A percentile compares a stretch with the other conserved stretches of the same genome.
phyloP scores from a whole-genome alignment of 1,140 invertebrate species.

The Heliconius hermathena region DNA sequence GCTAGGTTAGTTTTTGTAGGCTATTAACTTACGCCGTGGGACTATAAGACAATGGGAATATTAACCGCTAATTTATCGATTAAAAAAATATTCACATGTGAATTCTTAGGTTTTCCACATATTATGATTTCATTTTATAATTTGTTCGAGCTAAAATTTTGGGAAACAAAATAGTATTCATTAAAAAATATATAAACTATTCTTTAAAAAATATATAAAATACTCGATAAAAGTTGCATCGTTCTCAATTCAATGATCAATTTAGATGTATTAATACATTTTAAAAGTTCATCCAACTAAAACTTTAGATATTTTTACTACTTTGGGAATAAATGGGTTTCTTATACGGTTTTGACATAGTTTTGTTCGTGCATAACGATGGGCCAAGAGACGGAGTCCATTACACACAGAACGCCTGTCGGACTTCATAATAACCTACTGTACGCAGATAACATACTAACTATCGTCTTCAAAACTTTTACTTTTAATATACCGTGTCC shows the following conservation, averaged over 20 bases:
- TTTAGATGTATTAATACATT: not conserved
- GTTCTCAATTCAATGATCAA: not conserved
- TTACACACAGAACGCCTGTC: slow-evolving; percentile 25
- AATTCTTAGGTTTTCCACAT: not conserved
- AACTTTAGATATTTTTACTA: not conserved
- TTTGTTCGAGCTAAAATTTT: not conserved
- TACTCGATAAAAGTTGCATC: not conserved
- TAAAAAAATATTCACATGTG: not conserved
- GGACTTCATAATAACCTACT: slow-evolving; percentile 30
- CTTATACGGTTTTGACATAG: slow-evolving; percentile 17
- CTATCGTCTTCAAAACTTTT: slow-evolving; percentile 25
- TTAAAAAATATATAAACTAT: not conserved
- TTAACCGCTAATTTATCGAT: not conserved
- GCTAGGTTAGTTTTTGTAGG: not conserved
- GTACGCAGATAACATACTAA: slow-evolving; percentile 26
- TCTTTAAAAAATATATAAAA: not conserved
- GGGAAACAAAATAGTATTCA: not conserved
- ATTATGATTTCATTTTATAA: not conserved
- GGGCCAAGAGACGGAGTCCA: slow-evolving; percentile 21
- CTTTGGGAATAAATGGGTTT: slow-evolving; percentile 14
- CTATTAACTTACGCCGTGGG: not conserved
- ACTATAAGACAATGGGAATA: not conserved
- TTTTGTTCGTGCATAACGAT: slow-evolving; percentile 13
- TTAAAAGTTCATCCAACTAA: not conserved
- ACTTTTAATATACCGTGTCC: not conserved